Base-by-base conservation (phyloP, 2,113 vertebrate genomes). In the Hydrochoerus hydrochaeris region DNA sequence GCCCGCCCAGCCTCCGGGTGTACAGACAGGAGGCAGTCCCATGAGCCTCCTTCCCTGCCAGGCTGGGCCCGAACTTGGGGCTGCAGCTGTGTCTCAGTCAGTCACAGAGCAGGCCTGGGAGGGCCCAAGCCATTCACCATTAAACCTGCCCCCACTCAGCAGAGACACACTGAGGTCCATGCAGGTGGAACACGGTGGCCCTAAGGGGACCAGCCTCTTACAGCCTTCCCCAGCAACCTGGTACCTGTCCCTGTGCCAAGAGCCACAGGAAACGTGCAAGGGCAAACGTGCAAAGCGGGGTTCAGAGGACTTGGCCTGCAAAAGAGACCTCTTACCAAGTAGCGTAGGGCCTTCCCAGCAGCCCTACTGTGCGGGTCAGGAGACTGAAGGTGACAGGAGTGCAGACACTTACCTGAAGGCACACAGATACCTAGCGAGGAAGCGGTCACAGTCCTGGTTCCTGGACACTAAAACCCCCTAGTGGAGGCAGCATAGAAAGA, bases 1-100 rank as follows among this genome's bases (percentile, higher is more conserved):
- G 93, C 87, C 90, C 95, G 95, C 87, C 80, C 58, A 35, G 41
- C 52, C 62, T 81, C 85, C 69, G 4, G 41, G 60, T 89, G 20
- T 57, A 80, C 46, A 77, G 91, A n/a, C 44, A n/a, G 90, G 60
- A 86, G 88, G 73, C 46, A 30, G 69, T 62, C 63, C 75, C 75
- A 1, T 0, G 1, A 16, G 69, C n/a, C 35, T 85, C 52, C 2
- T 24, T 49, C 57, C 71, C 63, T 73, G 49, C 58, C 16, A 11
- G 52, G 71, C 92, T 20, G 19, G 30, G 80, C 28, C 58, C 16
- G 67, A 86, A 38, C 67, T 24, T 0, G 26, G 49, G 58, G 54
- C 1, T 22, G 60, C n/a, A n/a, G 54, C 28, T 75, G 58, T 28
- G 3, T 16, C 67, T 54, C 60, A 62, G 71, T 7, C 44, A 38